These are phyloP conservation scores for Eupithecia insigniata DNA, from an alignment of 2,888 invertebrate species.

Conservation along the genomic window DNA sequence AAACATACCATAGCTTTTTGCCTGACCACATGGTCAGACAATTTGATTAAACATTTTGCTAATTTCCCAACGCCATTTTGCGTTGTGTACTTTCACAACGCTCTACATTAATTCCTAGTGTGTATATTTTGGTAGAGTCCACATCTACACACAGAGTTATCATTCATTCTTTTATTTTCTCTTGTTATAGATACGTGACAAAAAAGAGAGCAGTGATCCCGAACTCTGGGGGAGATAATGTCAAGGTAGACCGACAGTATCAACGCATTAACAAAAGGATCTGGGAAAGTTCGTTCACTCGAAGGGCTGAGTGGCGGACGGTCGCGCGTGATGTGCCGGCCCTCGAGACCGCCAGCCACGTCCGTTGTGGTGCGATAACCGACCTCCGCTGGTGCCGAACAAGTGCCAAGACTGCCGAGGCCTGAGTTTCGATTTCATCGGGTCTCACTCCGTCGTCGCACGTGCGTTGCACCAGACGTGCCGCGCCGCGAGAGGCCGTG, in stretches of 20 bases:
- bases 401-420: slow-evolving; percentile 53
- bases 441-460: slow-evolving; percentile 72
- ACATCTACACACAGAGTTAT: not conserved
- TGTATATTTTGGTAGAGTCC: not conserved
- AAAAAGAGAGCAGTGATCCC: slow-evolving; percentile 43
- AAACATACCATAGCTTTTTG: no score
- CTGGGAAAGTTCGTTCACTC: slow-evolving; percentile 49
- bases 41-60: no score
- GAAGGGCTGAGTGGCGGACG: slow-evolving; percentile 49
- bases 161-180: not conserved
- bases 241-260: slow-evolving; percentile 51
- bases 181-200: slow-evolving; percentile 39
- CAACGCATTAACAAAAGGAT: slow-evolving; percentile 45
- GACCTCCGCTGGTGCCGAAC: slow-evolving; percentile 55
- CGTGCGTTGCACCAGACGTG: slow-evolving; percentile 63
- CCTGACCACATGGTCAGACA: no score
- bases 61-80: not conserved
- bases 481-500: slow-evolving; percentile 38
- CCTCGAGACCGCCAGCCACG: slow-evolving; percentile 57
- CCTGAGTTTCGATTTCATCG: slow-evolving; percentile 70
- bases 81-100: no score
- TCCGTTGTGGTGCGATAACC: slow-evolving; percentile 69
- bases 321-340: slow-evolving; percentile 58
- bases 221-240: slow-evolving; percentile 46
- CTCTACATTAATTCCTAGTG: not conserved